Evolutionary conservation across 2,888 invertebrate species (phyloP).

Genomic region (Drosophila koepferae): DNA sequence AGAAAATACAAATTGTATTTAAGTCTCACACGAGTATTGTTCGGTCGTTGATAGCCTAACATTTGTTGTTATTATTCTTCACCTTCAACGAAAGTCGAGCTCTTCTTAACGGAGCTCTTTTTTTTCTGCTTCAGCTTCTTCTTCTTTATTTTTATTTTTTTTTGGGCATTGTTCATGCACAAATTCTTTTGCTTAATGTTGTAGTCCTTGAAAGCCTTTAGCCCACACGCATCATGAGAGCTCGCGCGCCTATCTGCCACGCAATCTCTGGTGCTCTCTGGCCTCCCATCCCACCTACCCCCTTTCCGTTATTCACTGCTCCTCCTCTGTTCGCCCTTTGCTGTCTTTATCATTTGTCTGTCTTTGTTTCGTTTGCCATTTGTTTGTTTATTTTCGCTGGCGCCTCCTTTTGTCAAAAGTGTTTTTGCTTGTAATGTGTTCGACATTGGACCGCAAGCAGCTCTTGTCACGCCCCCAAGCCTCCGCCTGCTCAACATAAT

Average conservation of each 20-base stretch:
- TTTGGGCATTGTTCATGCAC: conserved; percentile 71
- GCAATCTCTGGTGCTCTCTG: conserved; percentile 31
- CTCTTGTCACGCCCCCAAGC: conserved; percentile 8
- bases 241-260: conserved; percentile 57
- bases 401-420: conserved; percentile 81
- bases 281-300: neutral
- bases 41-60: conserved; percentile 4
- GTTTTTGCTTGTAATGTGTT: conserved; percentile 81
- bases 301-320: neutral
- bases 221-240: conserved; percentile 46
- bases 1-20: neutral
- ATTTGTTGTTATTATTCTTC: conserved; percentile 24
- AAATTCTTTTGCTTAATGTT: conserved; percentile 74
- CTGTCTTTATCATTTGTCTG: conserved; percentile 46
- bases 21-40: neutral
- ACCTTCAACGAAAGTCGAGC: conserved; percentile 18
- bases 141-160: conserved; percentile 2
- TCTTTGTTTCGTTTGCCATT: conserved; percentile 73
- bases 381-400: conserved; percentile 80
- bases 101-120: conserved; percentile 30
- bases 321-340: neutral
- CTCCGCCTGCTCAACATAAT: neutral
- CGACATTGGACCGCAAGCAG: conserved; percentile 70
- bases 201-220: conserved; percentile 79
- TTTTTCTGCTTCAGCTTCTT: conserved; percentile 2